phyloP scores from a whole-genome alignment of 2,888 invertebrate genomes.

The Desoria tigrina region DNA sequence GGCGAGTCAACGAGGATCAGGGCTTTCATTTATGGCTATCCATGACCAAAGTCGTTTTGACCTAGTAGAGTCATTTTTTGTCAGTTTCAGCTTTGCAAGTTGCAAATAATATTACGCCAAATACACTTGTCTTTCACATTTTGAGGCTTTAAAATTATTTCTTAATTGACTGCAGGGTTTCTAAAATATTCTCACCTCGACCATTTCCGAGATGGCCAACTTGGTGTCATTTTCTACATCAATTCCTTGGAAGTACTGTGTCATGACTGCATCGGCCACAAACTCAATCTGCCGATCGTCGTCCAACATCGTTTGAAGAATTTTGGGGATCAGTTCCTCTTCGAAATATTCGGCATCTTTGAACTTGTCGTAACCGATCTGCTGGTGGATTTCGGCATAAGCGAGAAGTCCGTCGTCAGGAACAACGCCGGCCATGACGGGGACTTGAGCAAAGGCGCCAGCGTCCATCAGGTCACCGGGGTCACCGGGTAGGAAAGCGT shows the following conservation, averaged over 20 bases:
- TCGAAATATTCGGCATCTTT: slow-evolving; percentile 47
- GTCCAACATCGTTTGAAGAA: slow-evolving; percentile 34
- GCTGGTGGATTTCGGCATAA: slow-evolving; percentile 34
- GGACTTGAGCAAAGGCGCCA: slow-evolving; percentile 51
- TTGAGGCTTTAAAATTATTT: too few species aligned
- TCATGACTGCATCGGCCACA: slow-evolving; percentile 44
- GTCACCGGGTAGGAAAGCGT: slow-evolving; percentile 46
- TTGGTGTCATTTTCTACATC: slow-evolving; percentile 47
- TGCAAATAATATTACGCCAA: too few species aligned
- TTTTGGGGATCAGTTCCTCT: slow-evolving; percentile 37
- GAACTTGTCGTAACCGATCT: slow-evolving; percentile 40
- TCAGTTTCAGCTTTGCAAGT: too few species aligned
- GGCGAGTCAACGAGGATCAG: too few species aligned
- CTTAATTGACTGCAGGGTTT: too few species aligned
- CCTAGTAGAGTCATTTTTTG: too few species aligned
- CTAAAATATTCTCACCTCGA: slow-evolving; percentile 39
- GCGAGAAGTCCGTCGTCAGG: slow-evolving; percentile 36
- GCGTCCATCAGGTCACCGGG: slow-evolving; percentile 48
- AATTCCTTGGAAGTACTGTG: slow-evolving; percentile 50
- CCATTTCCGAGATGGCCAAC: slow-evolving; percentile 37
- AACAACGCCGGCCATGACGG: slow-evolving; percentile 46
- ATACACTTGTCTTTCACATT: too few species aligned
- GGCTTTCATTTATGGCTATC: too few species aligned
- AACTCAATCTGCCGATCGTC: slow-evolving; percentile 42
- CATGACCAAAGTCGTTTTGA: too few species aligned